phyloP scores from a whole-genome alignment of 2,797 vertebrate species.

The Gallinago stenura region DNA sequence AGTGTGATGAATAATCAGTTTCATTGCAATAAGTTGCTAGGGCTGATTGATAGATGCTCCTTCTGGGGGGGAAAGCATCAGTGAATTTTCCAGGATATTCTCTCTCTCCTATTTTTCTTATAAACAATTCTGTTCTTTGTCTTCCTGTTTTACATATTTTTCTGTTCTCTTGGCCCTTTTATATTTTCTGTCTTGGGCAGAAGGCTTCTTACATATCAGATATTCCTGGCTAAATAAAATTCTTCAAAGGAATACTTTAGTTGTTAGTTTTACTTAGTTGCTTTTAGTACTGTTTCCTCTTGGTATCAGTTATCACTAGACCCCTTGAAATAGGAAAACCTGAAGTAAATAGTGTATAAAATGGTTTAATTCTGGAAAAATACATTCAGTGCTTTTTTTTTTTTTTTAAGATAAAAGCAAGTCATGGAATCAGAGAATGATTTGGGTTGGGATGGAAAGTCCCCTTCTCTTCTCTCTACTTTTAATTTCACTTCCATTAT shows the following conservation, averaged over 20 bases:
- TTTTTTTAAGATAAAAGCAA: neutral
- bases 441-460: neutral
- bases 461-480: constrained; percentile 33
- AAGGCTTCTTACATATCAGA: neutral
- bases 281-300: neutral
- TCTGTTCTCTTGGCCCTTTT: neutral
- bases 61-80: neutral
- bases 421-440: neutral
- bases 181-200: neutral
- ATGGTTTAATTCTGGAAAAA: constrained; percentile 4
- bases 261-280: neutral
- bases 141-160: neutral
- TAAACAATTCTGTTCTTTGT: rapidly evolving
- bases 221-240: constrained; percentile 16
- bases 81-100: neutral
- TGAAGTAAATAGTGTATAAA: neutral
- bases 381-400: neutral
- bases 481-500: constrained; percentile 56
- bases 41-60: neutral
- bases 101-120: neutral
- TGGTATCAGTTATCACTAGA: neutral
- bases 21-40: neutral
- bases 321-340: neutral
- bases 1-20: neutral
- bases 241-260: neutral